Evolutionary conservation across 2,888 invertebrate genomes (phyloP), one percentile per base, ranked within the genome.

Genomic region (Molanna angustata): DNA sequence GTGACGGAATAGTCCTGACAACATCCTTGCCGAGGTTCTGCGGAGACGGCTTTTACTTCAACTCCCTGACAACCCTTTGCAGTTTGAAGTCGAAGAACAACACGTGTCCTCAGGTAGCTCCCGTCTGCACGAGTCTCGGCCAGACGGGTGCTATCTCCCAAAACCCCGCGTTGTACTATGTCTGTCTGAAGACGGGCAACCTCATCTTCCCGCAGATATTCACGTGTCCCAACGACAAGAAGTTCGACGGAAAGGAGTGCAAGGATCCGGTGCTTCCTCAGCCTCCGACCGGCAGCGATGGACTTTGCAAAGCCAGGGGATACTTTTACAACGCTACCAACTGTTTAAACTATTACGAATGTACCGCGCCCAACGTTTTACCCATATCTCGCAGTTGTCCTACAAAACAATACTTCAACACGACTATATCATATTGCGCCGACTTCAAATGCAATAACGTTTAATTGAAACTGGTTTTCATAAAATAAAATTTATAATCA

Each of bases 131-230:
- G 1, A 31, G 2, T 3, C 9, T 31, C 11, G 45, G 40, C 6
- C 31, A 52, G 11, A 32, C 13, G 2, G 49, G 49, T n/a, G 19
- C 21, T 3, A 31, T 54, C 22, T 13, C 21, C 2, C 21, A 13
- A 1, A 49, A 54, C 17, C 44, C 49, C 6, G 20, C 18, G 14
- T n/a, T 49, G 4, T 54, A 49, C 21, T 54, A 54, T 13, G 9
- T 39, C n/a, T 54, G 54, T 21, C 20, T 49, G 7, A 31, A 7
- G 2, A n/a, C 32, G 19, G 41, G 22, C 11, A 32, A 11, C 4
- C 4, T n/a, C 1, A 16, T 18, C n/a, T 32, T n/a, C 20, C 41
- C 49, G n/a, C 40, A 41, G 7, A 33, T 49, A n/a, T 41, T 49
- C 9, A 1, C 11, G 9, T 49, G 49, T 31, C 22, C 13, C 4